phyloP scores from a whole-genome alignment of 2,113 vertebrate species.

The Grammomys surdaster region DNA sequence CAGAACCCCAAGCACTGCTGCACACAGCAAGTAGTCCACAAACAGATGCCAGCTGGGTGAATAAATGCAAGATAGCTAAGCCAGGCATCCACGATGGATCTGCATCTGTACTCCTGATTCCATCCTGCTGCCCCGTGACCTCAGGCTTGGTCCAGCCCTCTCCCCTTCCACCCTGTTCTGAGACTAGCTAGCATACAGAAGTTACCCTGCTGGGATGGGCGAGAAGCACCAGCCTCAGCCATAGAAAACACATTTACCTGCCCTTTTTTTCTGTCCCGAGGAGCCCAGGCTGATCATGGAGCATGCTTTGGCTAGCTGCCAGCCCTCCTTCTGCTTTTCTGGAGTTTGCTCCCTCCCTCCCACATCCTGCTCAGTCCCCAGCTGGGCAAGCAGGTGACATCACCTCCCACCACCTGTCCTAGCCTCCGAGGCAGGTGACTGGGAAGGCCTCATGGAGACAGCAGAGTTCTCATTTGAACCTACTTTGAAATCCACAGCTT shows the following conservation, averaged over 20 bases:
- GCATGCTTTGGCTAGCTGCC: constrained; percentile 51
- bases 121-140: background rate
- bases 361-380: constrained; percentile 69
- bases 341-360: constrained; percentile 69
- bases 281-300: constrained; percentile 1
- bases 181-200: background rate
- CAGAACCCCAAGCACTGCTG: background rate
- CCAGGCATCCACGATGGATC: background rate
- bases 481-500: constrained; percentile 14
- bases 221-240: constrained; percentile 16
- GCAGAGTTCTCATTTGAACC: background rate
- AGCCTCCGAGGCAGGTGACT: constrained; percentile 44
- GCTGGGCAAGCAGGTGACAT: constrained; percentile 69
- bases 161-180: background rate
- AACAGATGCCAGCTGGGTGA: background rate
- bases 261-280: constrained; percentile 36
- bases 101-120: background rate
- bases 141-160: background rate
- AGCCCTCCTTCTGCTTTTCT: constrained; percentile 63
- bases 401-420: constrained; percentile 71
- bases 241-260: constrained; percentile 48
- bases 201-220: background rate
- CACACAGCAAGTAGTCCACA: background rate
- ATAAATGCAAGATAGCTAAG: background rate
- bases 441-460: constrained; percentile 30